phyloP scores from a whole-genome alignment of 2,888 invertebrate species.

The Sepiola atlantica region DNA sequence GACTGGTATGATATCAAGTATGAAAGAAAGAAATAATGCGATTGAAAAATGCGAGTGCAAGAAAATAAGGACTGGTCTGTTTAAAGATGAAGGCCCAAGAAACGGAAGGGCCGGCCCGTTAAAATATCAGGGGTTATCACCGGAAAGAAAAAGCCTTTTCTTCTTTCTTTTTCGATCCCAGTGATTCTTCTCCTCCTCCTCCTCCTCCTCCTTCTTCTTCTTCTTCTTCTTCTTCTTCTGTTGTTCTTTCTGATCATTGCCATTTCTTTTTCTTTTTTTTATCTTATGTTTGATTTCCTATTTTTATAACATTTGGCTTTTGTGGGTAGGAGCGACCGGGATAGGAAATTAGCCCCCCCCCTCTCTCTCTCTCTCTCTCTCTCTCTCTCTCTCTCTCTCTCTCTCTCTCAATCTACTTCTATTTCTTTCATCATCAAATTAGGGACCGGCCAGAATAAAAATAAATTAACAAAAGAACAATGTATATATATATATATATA shows the following conservation, averaged over 20 bases:
- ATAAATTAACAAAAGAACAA: not conserved
- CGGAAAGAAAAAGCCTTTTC: not conserved
- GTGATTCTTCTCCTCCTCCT: not conserved
- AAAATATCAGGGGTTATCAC: not conserved
- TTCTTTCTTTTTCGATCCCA: not conserved
- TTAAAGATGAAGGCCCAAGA: no score
- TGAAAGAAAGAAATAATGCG: no score
- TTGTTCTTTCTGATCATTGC: not conserved
- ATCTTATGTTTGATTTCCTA: not conserved
- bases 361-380: no score
- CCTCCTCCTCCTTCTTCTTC: no score
- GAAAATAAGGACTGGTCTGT: no score
- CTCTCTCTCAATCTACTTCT: no score
- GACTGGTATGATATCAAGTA: no score
- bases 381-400: no score
- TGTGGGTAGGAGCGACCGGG: not conserved
- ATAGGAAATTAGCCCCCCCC: not conserved
- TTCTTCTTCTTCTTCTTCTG: no score
- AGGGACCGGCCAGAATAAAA: not conserved
- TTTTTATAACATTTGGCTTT: not conserved
- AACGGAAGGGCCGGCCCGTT: no score
- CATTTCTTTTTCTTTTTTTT: not conserved
- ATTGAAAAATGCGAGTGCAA: no score
- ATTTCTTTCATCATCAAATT: not conserved
- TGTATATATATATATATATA: no score